Conservation (phyloP, 2,113 vertebrate genomes). For the Perca fluviatilis region DNA sequence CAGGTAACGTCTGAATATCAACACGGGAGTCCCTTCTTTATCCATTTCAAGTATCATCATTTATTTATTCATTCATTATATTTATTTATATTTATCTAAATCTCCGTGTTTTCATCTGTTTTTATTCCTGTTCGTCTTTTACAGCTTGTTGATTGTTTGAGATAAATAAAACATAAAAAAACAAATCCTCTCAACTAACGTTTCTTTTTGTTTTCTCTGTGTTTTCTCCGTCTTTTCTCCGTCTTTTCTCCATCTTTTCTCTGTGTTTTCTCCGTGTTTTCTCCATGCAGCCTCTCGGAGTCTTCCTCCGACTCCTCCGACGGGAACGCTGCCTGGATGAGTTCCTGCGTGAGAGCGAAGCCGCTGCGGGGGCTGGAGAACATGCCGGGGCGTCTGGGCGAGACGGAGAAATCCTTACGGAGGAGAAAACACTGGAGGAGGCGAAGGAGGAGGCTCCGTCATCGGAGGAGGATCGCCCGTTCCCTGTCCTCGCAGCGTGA, state of each 20-base stretch:
- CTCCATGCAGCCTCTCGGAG: constrained; percentile 55
- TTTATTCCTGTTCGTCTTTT: no score
- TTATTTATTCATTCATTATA: no score
- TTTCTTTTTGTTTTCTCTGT: neutral
- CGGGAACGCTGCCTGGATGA: neutral
- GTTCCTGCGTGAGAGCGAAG: constrained; percentile 48
- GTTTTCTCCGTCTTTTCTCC: constrained; percentile 29
- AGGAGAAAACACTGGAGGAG: constrained; percentile 86
- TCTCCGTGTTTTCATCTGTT: no score
- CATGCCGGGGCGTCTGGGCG: constrained; percentile 82
- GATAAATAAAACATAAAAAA: no score
- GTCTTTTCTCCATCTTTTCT: constrained; percentile 31
- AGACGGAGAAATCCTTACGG: constrained; percentile 40
- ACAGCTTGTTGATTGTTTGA: no score
- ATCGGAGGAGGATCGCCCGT: constrained; percentile 37
- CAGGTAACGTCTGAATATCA: no score
- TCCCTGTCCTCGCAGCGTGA: no score
- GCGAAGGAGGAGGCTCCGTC: constrained; percentile 79
- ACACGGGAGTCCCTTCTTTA: no score
- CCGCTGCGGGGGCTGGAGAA: constrained; percentile 90
- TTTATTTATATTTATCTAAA: no score
- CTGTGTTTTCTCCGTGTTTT: constrained; percentile 36
- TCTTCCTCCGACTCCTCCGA: constrained; percentile 43
- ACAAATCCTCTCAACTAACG: no score
- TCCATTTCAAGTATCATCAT: no score